Base-by-base conservation (phyloP, 2,888 invertebrate genomes). In the Pandemis cinnamomeana region DNA sequence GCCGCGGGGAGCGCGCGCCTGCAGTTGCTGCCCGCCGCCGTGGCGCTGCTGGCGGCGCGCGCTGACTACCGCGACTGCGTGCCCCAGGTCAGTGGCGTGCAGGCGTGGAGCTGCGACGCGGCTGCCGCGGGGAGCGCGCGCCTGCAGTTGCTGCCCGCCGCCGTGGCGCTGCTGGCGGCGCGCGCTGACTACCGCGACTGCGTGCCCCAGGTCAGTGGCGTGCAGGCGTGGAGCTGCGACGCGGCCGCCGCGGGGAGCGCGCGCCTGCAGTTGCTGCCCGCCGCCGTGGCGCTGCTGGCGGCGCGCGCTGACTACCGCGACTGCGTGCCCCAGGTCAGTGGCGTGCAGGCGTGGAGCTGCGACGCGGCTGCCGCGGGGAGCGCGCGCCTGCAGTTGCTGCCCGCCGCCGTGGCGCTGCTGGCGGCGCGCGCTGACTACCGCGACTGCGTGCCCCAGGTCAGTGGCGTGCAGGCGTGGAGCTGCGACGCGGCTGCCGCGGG, bases 171-270 rank as follows among this genome's bases (percentile, higher is more conserved):
- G 53, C 53, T 53, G 6, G 63, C 82, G 44, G 61, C 74, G 0
- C 71, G 77, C 4, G 75, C 76, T 0, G 68, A 67, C 0, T 87
- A 89, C 85, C 48, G 15, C 0, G 80, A 80, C 6, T 80, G 76
- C 20, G 27, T 36, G 27, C 27, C 2, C 27, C 20, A 20, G 20
- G 20, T 20, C 20, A 20, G 20, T 20, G 20, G 20, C 20, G 20
- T 20, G 96, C 13, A 96, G 96, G 0, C 91, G 77, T 94, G 95
- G 81, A 73, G 84, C 69, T 71, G 91, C 67, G 85, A 83, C 80
- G 78, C 82, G 76, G 80, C 8, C 7, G 15, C 7, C 20, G 53
- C 20, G 11, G 46, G 11, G 11, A 4, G 20, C 55, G 55, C 5
- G 15, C 20, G 20, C 20, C 20, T 20, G 0, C 20, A 15, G 20